Conservation (phyloP, 1,140 invertebrate species). For the Drosophila willistoni region DNA sequence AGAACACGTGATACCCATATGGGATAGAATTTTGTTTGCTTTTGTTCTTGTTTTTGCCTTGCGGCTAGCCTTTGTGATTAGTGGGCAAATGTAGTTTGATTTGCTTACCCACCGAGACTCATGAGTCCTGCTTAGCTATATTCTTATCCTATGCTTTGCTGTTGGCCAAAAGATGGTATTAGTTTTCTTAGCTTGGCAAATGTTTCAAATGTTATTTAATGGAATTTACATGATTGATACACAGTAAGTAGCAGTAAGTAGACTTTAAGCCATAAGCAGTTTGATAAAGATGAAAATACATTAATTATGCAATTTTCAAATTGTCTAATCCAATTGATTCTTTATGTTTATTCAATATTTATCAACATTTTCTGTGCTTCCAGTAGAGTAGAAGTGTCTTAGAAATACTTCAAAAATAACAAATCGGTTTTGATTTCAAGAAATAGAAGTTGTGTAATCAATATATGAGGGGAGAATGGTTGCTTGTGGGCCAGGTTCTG, state of each 20-base stretch:
- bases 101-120: conserved; percentile 31
- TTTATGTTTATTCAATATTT: too few relatives aligned
- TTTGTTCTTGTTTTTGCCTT: conserved; percentile 33
- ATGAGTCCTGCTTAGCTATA: background rate
- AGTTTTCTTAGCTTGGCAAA: conserved; percentile 27
- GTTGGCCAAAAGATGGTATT: conserved; percentile 26
- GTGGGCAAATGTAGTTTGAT: conserved; percentile 56
- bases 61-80: conserved; percentile 60
- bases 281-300: too few relatives aligned
- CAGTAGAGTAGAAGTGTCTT: too few relatives aligned
- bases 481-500: too few relatives aligned
- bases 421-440: too few relatives aligned
- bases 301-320: too few relatives aligned
- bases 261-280: background rate
- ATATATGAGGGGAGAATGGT: too few relatives aligned
- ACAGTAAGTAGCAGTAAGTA: background rate
- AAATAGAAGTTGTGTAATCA: too few relatives aligned
- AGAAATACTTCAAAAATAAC: too few relatives aligned
- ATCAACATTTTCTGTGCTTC: too few relatives aligned
- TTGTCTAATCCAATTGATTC: too few relatives aligned
- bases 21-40: conserved; percentile 47
- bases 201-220: conserved; percentile 12
- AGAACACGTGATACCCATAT: conserved; percentile 41
- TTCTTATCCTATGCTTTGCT: background rate
- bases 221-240: conserved; percentile 7